Evolutionary conservation across 2,113 vertebrate genomes (phyloP).

Genomic region (Steatornis caripensis): DNA sequence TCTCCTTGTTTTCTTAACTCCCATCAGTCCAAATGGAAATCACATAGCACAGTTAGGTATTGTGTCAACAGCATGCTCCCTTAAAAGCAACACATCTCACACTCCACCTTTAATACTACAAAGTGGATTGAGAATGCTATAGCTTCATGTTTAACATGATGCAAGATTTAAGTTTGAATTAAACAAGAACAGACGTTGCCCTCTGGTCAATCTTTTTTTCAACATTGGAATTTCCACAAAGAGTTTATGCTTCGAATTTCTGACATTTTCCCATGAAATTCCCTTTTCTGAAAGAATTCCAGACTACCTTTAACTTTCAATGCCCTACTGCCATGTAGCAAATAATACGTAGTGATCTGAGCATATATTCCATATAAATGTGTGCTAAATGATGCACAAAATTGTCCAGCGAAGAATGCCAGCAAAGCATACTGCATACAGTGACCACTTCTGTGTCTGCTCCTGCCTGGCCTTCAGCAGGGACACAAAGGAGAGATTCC

Average conservation of each 20-base stretch:
- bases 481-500: not conserved
- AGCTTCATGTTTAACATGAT: not conserved
- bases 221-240: not conserved
- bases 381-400: not conserved
- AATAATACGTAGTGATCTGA: not conserved
- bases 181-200: rapidly evolving
- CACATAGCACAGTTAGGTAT: not conserved
- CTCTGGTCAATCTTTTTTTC: not conserved
- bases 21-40: not conserved
- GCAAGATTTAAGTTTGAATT: not conserved
- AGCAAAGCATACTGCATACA: not conserved
- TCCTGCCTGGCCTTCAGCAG: not conserved
- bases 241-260: not conserved
- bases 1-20: not conserved
- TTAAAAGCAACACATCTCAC: not conserved
- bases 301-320: not conserved
- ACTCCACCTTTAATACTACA: not conserved
- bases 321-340: rapidly evolving
- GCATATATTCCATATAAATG: not conserved
- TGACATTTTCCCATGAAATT: not conserved
- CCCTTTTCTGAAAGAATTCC: not conserved
- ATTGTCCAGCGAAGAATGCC: not conserved
- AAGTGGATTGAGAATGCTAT: not conserved
- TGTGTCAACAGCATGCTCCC: not conserved
- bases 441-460: not conserved